Conservation (phyloP, 2,888 invertebrate species). For the Morpho helenor region DNA sequence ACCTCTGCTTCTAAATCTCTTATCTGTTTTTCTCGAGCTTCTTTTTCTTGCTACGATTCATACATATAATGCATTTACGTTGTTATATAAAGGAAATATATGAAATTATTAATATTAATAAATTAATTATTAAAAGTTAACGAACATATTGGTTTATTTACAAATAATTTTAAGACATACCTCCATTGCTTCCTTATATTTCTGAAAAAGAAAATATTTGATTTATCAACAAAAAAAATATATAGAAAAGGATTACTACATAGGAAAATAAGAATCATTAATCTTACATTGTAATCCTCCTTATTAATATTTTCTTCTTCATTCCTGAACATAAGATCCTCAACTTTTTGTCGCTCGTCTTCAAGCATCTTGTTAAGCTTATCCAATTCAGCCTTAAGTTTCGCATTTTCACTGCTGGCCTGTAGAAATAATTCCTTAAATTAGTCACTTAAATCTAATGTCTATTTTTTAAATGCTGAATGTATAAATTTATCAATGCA, state of each 20-base stretch:
- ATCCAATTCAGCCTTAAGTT: constrained; percentile 77
- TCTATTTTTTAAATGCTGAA: too few relatives aligned
- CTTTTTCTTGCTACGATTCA: constrained; percentile 51
- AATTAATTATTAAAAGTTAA: too few relatives aligned
- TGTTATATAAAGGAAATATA: background rate
- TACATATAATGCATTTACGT: background rate
- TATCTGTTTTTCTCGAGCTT: constrained; percentile 73
- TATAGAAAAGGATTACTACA: background rate
- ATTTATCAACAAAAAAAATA: background rate
- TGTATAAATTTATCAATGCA: too few relatives aligned
- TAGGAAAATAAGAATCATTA: background rate
- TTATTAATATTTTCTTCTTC: constrained; percentile 95
- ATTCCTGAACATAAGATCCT: constrained; percentile 93
- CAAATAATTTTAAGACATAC: constrained; percentile 38
- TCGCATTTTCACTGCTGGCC: constrained; percentile 74
- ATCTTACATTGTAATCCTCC: constrained; percentile 90
- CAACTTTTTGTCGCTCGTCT: constrained; percentile 89
- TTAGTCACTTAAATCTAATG: too few relatives aligned
- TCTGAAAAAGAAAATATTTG: constrained; percentile 52
- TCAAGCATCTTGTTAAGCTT: constrained; percentile 83
- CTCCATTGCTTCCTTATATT: constrained; percentile 73
- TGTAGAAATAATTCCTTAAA: constrained; percentile 33
- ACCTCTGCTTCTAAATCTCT: constrained; percentile 62
- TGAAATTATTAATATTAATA: too few relatives aligned
- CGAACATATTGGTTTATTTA: background rate